Evolutionary conservation across 1,140 invertebrate species (phyloP).

Genomic region (Pseudomyrmex gracilis): DNA sequence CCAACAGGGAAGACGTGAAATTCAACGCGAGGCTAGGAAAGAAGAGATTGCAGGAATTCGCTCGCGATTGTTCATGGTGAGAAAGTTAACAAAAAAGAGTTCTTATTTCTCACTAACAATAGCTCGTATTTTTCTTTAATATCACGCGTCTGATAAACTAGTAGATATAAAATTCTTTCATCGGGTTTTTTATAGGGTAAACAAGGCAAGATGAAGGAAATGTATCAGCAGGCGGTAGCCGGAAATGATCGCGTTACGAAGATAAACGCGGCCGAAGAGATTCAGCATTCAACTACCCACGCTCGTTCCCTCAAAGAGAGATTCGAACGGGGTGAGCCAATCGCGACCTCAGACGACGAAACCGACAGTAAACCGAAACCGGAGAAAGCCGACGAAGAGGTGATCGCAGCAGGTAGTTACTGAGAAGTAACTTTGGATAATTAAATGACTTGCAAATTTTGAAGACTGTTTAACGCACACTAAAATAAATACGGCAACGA

Average conservation of each 20-base stretch:
- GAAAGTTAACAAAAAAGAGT: not conserved
- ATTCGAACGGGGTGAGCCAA: slow-evolving; percentile 92
- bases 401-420: slow-evolving; percentile 92
- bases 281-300: slow-evolving; percentile 87
- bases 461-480: not conserved
- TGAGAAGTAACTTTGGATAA: slow-evolving; percentile 16
- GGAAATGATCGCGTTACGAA: slow-evolving; percentile 89
- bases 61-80: slow-evolving; percentile 92
- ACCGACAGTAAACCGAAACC: slow-evolving; percentile 84
- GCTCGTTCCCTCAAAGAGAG: slow-evolving; percentile 91
- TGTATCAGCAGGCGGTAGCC: slow-evolving; percentile 95
- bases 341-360: slow-evolving; percentile 87
- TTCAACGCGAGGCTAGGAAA: slow-evolving; percentile 92
- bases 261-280: slow-evolving; percentile 88
- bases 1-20: slow-evolving; percentile 87
- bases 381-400: slow-evolving; percentile 90
- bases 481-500: not conserved
- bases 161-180: slow-evolving; percentile 12
- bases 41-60: slow-evolving; percentile 95
- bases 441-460: slow-evolving; percentile 34
- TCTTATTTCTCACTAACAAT: not conserved
- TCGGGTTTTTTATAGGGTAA: slow-evolving; percentile 88
- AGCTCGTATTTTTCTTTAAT: not conserved
- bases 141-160: not conserved
- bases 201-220: slow-evolving; percentile 95